Percentiles rank a stretch among this genome's conserved stretches.
Evolutionary conservation across 2,113 vertebrate genomes (phyloP).

Genomic region (Empidonax alnorum): DNA sequence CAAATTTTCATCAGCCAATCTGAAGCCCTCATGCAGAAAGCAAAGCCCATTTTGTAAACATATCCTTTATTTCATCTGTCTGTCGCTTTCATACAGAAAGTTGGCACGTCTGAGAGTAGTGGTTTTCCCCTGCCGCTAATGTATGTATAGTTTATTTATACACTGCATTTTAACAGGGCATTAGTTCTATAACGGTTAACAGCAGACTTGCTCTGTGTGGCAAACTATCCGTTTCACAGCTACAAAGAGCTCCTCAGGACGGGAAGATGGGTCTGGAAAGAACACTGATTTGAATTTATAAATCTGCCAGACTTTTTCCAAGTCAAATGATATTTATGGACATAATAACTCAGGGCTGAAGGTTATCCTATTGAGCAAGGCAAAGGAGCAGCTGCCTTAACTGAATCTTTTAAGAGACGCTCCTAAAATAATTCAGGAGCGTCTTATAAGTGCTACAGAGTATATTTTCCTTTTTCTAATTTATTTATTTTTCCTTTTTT

Average conservation of each 20-base stretch:
- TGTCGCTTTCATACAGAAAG: constrained; percentile 11
- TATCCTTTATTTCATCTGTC: constrained; percentile 2
- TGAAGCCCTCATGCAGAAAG: neutral
- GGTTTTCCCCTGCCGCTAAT: constrained; percentile 9
- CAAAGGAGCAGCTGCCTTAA: constrained; percentile 9
- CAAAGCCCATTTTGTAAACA: constrained; percentile 28
- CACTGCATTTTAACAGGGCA: neutral
- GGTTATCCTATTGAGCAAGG: neutral
- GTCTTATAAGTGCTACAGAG: constrained; percentile 27
- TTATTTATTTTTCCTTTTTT: neutral
- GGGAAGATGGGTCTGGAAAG: neutral
- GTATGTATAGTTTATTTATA: constrained; percentile 24
- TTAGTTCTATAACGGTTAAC: neutral
- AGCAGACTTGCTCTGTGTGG: neutral
- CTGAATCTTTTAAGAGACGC: constrained; percentile 35
- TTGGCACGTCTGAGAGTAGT: neutral
- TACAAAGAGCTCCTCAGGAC: neutral
- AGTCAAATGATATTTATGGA: neutral
- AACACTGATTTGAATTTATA: constrained; percentile 13
- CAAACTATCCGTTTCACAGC: constrained; percentile 18
- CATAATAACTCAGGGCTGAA: neutral
- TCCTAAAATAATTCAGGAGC: constrained; percentile 28
- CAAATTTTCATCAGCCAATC: constrained; percentile 33
- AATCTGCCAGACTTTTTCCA: neutral
- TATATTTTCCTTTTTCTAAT: neutral